Evolutionary conservation across 2,113 vertebrate species (phyloP), one percentile per base, ranked within the genome.

Genomic region (Anolis carolinensis): DNA sequence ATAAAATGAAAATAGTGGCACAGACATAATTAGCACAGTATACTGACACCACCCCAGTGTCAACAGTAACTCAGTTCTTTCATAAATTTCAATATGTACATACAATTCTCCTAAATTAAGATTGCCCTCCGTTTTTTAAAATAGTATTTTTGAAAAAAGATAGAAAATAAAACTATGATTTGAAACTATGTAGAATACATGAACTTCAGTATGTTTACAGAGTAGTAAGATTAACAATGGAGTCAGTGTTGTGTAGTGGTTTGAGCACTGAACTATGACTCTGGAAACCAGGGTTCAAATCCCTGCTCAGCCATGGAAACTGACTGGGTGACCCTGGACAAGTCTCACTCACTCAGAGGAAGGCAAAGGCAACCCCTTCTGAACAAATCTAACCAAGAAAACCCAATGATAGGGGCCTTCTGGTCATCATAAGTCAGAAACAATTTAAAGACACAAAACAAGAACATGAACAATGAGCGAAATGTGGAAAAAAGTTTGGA

Each of bases 21-120:
- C 77, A 59, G 72, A 30, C 89, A n/a, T 52, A 67, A 52, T 88
- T 80, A 73, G 9, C 74, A 50, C 10, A 18, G 52, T 92, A 59
- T 90, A 36, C 36, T 82, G 21, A 86, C 89, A 76, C 3, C 27
- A 59, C 59, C 39, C 62, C 68, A 34, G 5, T 72, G 36, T 86
- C 76, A 70, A 36, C 50, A 73, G 65, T 48, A 76, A 20, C 5
- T 39, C 25, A 0, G 27, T 84, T 84, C 25, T 84, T 76, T 34
- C 21, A 48, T 27, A 39, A 73, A 34, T 52, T n/a, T 44, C 73
- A 67, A 5, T 84, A 20, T 50, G 21, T 75, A 76, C 30, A 84
- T 50, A 34, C 21, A 2, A 48, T 27, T 48, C 62, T 67, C 2
- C 62, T 34, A 32, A 7, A 48, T 25, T 65, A 65, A 84, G 8